These are phyloP conservation scores for Anomalospiza imberbis DNA, from an alignment of 2,797 vertebrate species.

Conservation along the genomic window DNA sequence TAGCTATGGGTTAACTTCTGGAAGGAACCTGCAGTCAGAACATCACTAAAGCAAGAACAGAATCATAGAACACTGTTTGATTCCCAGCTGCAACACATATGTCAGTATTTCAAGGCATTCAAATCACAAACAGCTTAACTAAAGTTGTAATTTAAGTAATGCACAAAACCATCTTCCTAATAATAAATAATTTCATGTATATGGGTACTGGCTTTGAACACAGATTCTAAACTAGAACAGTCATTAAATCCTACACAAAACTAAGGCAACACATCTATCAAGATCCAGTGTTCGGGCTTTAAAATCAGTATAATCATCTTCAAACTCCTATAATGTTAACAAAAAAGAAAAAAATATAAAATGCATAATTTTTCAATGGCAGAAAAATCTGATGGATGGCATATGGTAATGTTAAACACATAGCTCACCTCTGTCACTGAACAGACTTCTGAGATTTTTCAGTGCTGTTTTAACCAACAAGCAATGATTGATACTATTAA, in stretches of 20 bases:
- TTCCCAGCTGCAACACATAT: neutral
- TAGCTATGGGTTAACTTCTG: neutral
- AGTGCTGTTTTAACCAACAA: neutral
- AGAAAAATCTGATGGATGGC: neutral
- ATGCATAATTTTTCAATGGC: neutral
- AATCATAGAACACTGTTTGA: neutral
- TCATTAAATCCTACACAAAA: constrained; percentile 81
- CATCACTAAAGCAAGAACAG: neutral
- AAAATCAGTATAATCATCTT: constrained; percentile 75
- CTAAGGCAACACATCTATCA: constrained; percentile 74
- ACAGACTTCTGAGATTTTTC: neutral
- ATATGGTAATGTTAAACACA: neutral
- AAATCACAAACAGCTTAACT: neutral
- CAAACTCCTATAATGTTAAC: constrained; percentile 73
- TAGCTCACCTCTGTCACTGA: neutral
- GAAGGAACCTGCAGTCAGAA: neutral
- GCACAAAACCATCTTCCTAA: neutral
- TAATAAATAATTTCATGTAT: neutral
- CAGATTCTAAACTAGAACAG: constrained; percentile 80
- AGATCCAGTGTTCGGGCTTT: constrained; percentile 76
- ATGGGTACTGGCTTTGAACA: constrained; percentile 75
- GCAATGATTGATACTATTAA: neutral
- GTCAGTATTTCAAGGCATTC: neutral
- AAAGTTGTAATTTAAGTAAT: neutral
- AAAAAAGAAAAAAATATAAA: neutral